A percentile compares a stretch with the other conserved stretches of the same genome.
Evolutionary conservation across 2,797 vertebrate genomes (phyloP).

Genomic region (Anniella stebbinsi): DNA sequence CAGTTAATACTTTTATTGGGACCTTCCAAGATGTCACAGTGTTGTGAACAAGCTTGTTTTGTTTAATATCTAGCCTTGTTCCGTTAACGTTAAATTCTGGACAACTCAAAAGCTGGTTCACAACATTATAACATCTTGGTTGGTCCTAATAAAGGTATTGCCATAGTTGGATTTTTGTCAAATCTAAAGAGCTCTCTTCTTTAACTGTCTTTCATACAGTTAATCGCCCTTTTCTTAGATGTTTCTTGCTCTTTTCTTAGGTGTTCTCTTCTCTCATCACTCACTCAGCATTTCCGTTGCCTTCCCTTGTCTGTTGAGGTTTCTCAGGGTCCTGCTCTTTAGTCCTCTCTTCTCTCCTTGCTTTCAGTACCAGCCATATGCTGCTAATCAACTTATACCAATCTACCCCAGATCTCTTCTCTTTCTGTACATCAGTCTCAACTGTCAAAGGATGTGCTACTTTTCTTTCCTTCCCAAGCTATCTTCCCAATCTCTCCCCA

Average conservation of each 20-base stretch:
- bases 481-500: too few relatives aligned
- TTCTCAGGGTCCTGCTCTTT: neutral
- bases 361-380: constrained; percentile 4
- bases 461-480: too few relatives aligned
- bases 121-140: too few relatives aligned
- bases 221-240: neutral
- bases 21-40: neutral
- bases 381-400: constrained; percentile 33
- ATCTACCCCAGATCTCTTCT: neutral
- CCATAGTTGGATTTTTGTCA: too few relatives aligned
- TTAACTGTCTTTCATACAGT: neutral
- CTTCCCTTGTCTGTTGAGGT: neutral
- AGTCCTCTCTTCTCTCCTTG: neutral
- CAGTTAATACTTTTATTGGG: neutral
- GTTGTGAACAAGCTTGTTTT: too few relatives aligned
- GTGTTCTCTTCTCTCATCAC: neutral
- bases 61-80: too few relatives aligned
- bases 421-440: neutral
- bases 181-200: neutral
- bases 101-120: too few relatives aligned
- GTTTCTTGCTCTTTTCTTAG: too few relatives aligned
- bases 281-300: neutral
- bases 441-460: too few relatives aligned
- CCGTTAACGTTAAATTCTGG: too few relatives aligned
- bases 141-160: too few relatives aligned